Base-by-base conservation (phyloP, 2,888 invertebrate species). In the Lamproptera curius region DNA sequence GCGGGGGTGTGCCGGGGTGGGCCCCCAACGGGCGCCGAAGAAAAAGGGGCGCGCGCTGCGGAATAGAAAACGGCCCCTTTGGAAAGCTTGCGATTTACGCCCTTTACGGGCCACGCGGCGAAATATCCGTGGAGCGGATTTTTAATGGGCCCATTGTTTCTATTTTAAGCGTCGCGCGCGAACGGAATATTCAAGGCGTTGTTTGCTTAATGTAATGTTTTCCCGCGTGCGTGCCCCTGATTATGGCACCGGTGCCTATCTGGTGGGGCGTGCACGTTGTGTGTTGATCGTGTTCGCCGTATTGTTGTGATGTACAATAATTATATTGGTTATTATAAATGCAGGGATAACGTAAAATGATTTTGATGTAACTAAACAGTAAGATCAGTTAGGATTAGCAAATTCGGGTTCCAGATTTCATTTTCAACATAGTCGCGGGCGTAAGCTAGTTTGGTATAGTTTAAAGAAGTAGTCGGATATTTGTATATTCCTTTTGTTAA, bases 21-120 rank as follows among this genome's bases (percentile, higher is more conserved):
- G 44, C 62, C 70, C 74, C 69, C 74, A 86, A 85, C 81, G 81
- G 85, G 73, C 73, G 79, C 76, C 81, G 80, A 85, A 86, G 87
- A 87, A 86, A 87, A 87, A 87, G 86, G 87, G 81, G 82, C 82
- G 86, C 80, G 75, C 82, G 76, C 77, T 68, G 73, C 79, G 79
- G 87, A 87, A 87, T 87, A 87, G 87, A 87, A 87, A 87, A 86
- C 82, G 77, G 87, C 83, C 86, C 86, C 77, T 82, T 86, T 75
- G 84, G 85, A 87, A 87, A 87, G 87, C 87, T 81, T 67, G 67
- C 78, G 87, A 87, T 87, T 87, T 87, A 87, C 85, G 75, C 72
- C 68, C 61, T 78, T 76, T 83, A 87, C 87, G 86, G 84, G 85
- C 79, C 81, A 75, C 75, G 80, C 78, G 76, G 73, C 74, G 85